These are phyloP conservation scores for Atta texana DNA, from an alignment of 1,140 invertebrate genomes.

Conservation along the genomic window DNA sequence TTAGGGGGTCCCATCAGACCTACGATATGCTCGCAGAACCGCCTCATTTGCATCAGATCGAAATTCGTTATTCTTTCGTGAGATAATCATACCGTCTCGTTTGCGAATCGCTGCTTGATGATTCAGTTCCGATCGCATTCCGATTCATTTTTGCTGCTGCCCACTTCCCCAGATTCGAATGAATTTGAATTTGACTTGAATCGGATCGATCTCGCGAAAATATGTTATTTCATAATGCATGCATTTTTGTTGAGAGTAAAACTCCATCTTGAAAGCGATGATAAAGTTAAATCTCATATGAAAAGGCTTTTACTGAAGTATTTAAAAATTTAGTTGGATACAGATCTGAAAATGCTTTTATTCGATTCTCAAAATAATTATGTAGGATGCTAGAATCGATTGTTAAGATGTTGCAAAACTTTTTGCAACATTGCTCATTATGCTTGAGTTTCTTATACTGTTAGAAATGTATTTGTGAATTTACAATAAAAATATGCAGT, in stretches of 20 bases:
- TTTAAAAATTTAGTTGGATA: too few species aligned
- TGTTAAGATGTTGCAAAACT: too few species aligned
- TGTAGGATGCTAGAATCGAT: too few species aligned
- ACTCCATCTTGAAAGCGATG: background rate
- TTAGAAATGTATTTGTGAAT: too few species aligned
- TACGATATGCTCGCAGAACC: constrained; percentile 66
- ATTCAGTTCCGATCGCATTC: constrained; percentile 38
- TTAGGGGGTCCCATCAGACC: constrained; percentile 41
- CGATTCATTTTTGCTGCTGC: background rate
- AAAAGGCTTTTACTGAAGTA: too few species aligned
- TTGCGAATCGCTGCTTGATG: constrained; percentile 67
- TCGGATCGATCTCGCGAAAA: background rate
- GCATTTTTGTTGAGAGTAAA: background rate
- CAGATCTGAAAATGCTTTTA: too few species aligned
- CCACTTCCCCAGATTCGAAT: background rate
- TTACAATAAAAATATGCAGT: too few species aligned
- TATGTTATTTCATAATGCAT: background rate
- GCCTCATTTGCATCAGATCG: constrained; percentile 80
- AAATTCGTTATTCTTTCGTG: constrained; percentile 79
- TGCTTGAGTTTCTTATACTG: too few species aligned
- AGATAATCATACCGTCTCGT: constrained; percentile 75
- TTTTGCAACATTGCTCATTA: too few species aligned
- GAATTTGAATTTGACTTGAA: background rate
- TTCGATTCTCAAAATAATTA: too few species aligned
- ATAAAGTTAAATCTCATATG: background rate